A percentile compares a stretch with the other conserved stretches of the same genome.
These are phyloP conservation scores for Drosophila emarginata DNA, from an alignment of 2,888 invertebrate genomes.

Conservation along the genomic window DNA sequence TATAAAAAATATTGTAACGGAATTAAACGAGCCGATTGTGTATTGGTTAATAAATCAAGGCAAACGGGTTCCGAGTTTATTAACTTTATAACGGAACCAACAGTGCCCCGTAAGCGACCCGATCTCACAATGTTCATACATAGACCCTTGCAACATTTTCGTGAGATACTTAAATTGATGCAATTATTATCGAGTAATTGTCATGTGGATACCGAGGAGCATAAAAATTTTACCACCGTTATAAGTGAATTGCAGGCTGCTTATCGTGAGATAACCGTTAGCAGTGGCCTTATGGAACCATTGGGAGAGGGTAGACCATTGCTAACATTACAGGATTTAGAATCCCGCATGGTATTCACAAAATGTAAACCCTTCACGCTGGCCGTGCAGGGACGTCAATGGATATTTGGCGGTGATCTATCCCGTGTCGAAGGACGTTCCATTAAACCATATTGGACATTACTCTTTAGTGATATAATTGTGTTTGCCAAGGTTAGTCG, in stretches of 20 bases:
- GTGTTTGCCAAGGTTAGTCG: conserved; percentile 93
- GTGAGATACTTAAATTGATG: conserved; percentile 85
- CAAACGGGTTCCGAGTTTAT: conserved; percentile 91
- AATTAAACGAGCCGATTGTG: conserved; percentile 92
- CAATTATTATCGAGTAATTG: conserved; percentile 83
- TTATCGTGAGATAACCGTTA: conserved; percentile 92
- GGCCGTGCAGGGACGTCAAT: conserved; percentile 92
- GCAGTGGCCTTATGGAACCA: conserved; percentile 93
- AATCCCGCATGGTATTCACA: conserved; percentile 94
- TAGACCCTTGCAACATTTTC: conserved; percentile 92
- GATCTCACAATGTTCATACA: conserved; percentile 93
- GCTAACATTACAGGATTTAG: conserved; percentile 91
- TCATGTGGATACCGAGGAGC: conserved; percentile 82
- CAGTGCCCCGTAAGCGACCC: conserved; percentile 90
- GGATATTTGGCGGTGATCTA: conserved; percentile 94
- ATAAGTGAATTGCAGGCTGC: conserved; percentile 84
- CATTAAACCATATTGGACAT: conserved; percentile 92
- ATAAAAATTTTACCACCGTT: conserved; percentile 81
- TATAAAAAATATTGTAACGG: conserved; percentile 93
- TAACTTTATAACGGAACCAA: conserved; percentile 90
- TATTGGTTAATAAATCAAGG: conserved; percentile 89
- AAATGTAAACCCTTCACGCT: conserved; percentile 94
- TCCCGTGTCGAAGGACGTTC: conserved; percentile 92
- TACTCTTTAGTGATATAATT: conserved; percentile 92
- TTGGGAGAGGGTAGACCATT: conserved; percentile 92